Evolutionary conservation across 2,888 invertebrate genomes (phyloP).

Genomic region (Piscicola geometra): DNA sequence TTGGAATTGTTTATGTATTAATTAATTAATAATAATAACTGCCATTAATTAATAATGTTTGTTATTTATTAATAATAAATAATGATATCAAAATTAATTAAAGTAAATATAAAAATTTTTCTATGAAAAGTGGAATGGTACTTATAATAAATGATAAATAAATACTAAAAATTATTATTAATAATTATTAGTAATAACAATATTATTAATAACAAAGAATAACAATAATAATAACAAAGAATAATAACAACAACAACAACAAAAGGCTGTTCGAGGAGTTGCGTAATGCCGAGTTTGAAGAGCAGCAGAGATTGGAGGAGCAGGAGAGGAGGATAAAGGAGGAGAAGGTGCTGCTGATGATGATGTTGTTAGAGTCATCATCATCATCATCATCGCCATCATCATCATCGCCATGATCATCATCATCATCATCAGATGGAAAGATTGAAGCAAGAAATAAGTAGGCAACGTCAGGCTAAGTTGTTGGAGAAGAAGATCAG

Average conservation of each 20-base stretch:
- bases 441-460: slow-evolving; percentile 30
- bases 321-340: slow-evolving; percentile 63
- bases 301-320: slow-evolving; percentile 73
- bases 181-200: too few species aligned
- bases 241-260: slow-evolving; percentile 70
- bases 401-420: slow-evolving; percentile 32
- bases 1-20: too few species aligned
- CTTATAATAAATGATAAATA: too few species aligned
- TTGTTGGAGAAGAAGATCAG: slow-evolving; percentile 19
- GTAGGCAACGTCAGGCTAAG: slow-evolving; percentile 6
- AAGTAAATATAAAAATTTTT: too few species aligned
- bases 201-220: too few species aligned
- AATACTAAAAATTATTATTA: too few species aligned
- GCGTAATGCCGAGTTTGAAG: slow-evolving; percentile 75
- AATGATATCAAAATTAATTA: too few species aligned
- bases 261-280: slow-evolving; percentile 68
- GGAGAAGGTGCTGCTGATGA: slow-evolving; percentile 50
- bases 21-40: too few species aligned
- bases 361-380: slow-evolving; percentile 10
- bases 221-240: slow-evolving; percentile 57
- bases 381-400: slow-evolving; percentile 30
- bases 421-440: slow-evolving; percentile 34
- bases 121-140: too few species aligned
- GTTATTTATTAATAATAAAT: too few species aligned
- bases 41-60: too few species aligned